A percentile compares a stretch with the other conserved stretches of the same genome.
These are phyloP conservation scores for Eupithecia exiguata DNA, from an alignment of 2,888 invertebrate genomes.

Conservation along the genomic window DNA sequence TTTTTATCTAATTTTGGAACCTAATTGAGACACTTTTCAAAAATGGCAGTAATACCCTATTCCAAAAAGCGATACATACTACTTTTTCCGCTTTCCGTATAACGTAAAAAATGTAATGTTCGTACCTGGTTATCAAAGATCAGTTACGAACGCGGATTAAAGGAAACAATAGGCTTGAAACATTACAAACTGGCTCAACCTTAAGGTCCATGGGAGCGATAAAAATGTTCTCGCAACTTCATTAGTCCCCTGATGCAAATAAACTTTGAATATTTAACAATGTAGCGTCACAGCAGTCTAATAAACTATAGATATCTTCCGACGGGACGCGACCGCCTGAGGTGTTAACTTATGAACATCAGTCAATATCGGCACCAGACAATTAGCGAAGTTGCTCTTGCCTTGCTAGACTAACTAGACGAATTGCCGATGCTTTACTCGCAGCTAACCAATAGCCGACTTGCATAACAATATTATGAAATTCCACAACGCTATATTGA, in stretches of 20 bases:
- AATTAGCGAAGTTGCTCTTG: slow-evolving; percentile 41
- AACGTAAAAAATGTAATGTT: no score
- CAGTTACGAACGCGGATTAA: no score
- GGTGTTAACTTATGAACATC: slow-evolving; percentile 38
- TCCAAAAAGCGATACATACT: background rate
- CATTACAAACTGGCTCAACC: slow-evolving; percentile 14
- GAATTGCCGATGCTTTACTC: slow-evolving; percentile 23
- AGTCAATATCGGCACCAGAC: slow-evolving; percentile 42
- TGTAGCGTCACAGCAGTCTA: slow-evolving; percentile 13
- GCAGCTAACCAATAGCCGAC: slow-evolving; percentile 2
- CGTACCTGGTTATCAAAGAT: no score
- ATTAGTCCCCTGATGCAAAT: slow-evolving; percentile 27
- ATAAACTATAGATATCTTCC: slow-evolving; percentile 3
- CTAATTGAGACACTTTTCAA: no score
- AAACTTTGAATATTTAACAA: slow-evolving; percentile 30
- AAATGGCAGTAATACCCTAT: no score
- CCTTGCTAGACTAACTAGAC: slow-evolving; percentile 28
- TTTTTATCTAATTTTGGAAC: no score
- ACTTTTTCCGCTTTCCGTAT: background rate
- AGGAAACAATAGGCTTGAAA: background rate
- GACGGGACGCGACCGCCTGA: slow-evolving; percentile 24
- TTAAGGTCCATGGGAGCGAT: slow-evolving; percentile 19
- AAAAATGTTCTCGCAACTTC: slow-evolving; percentile 24
- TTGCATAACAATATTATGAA: background rate
- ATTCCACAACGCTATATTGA: background rate